Evolutionary conservation across 2,888 invertebrate genomes (phyloP).

Genomic region (Callimorpha dominula): DNA sequence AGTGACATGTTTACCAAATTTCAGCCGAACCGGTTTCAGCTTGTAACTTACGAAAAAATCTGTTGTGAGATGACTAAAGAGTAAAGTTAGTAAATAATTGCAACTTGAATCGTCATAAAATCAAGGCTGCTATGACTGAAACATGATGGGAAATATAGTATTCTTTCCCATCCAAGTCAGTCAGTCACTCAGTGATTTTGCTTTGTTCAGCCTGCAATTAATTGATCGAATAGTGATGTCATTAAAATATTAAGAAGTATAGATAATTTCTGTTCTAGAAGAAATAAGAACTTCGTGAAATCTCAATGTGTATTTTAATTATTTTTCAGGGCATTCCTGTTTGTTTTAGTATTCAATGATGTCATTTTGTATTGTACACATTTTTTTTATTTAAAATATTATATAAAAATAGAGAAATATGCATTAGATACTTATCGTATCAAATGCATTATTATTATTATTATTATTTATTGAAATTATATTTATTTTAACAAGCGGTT

Average conservation of each 20-base stretch:
- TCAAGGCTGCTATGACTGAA: too few relatives aligned
- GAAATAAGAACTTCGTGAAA: constrained; percentile 36
- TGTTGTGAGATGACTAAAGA: too few relatives aligned
- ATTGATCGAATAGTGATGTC: constrained; percentile 33
- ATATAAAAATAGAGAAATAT: too few relatives aligned
- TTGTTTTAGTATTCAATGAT: constrained; percentile 33
- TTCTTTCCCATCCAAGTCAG: background rate
- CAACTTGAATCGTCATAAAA: too few relatives aligned
- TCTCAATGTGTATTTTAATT: constrained; percentile 12
- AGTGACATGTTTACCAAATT: too few relatives aligned
- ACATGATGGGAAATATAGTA: too few relatives aligned
- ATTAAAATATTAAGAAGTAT: constrained; percentile 40
- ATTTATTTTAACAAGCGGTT: constrained; percentile 22
- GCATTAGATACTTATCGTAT: constrained; percentile 25
- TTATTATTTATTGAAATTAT: constrained; percentile 21
- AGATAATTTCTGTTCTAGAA: constrained; percentile 38
- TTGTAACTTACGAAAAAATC: too few relatives aligned
- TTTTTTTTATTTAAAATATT: constrained; percentile 1
- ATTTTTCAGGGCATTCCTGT: constrained; percentile 16
- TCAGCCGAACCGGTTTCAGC: too few relatives aligned
- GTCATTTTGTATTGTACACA: constrained; percentile 13
- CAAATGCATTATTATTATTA: constrained; percentile 22
- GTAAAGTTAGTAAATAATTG: too few relatives aligned
- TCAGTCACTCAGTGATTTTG: background rate
- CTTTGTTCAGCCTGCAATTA: constrained; percentile 15